Conservation (phyloP, 1,140 invertebrate genomes). For the Drosophila lini region DNA sequence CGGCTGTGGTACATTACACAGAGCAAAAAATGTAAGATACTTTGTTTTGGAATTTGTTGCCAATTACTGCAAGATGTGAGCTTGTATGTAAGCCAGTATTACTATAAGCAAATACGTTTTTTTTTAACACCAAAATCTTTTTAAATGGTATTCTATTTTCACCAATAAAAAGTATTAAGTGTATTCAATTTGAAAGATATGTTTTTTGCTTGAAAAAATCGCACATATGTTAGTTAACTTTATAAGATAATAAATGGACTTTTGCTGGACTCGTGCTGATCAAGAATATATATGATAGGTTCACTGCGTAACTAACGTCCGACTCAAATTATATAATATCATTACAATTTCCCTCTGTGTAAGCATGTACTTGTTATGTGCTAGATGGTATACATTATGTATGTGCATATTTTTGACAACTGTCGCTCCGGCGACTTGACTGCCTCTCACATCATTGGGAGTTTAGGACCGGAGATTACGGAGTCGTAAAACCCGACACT, state of each 20-base stretch:
- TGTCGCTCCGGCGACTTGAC: constrained; percentile 43
- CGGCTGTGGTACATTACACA: constrained; percentile 22
- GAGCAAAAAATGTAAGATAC: neutral
- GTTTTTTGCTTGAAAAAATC: too few species aligned
- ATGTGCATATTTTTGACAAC: constrained; percentile 61
- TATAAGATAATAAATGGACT: too few species aligned
- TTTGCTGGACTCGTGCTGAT: too few species aligned
- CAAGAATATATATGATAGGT: too few species aligned
- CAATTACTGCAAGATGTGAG: neutral
- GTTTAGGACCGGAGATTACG: constrained; percentile 66
- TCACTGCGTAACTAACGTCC: too few species aligned
- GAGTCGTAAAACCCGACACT: constrained; percentile 63
- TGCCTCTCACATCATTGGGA: constrained; percentile 56
- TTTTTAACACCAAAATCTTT: neutral
- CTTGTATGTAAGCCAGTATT: neutral
- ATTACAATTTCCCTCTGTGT: neutral
- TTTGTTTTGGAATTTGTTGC: neutral
- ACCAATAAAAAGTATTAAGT: neutral
- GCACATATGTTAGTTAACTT: too few species aligned
- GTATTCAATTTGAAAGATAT: too few species aligned
- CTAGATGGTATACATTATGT: constrained; percentile 32
- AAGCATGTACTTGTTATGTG: constrained; percentile 21
- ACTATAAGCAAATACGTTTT: neutral
- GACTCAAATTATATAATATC: too few species aligned
- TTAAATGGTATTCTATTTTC: neutral